phyloP scores from a whole-genome alignment of 2,888 invertebrate species.

The Eupithecia exiguata region DNA sequence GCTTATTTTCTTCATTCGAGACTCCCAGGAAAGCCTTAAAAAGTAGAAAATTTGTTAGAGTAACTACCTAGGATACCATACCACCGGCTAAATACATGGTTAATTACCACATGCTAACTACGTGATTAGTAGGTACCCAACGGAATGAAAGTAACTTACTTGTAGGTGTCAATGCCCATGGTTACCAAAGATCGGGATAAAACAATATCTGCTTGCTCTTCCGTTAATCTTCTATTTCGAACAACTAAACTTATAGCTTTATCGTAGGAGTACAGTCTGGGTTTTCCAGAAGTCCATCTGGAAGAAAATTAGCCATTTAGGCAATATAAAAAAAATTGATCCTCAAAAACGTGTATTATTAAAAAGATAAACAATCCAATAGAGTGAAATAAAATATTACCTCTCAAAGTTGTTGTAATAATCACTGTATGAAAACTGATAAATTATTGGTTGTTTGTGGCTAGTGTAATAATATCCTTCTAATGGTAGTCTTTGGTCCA shows the following conservation, averaged over 20 bases:
- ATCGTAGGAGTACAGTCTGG: conserved; percentile 55
- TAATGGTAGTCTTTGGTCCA: conserved; percentile 55
- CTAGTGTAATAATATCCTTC: conserved; percentile 51
- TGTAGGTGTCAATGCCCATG: conserved; percentile 69
- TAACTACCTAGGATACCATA: background rate
- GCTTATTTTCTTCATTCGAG: conserved; percentile 57
- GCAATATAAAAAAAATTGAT: background rate
- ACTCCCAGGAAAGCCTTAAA: conserved; percentile 64
- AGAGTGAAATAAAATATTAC: conserved; percentile 43
- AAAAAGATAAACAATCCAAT: background rate
- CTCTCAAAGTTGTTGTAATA: conserved; percentile 62
- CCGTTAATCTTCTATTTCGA: conserved; percentile 66
- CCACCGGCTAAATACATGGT: too few species aligned
- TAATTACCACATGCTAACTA: background rate
- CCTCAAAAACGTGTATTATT: background rate
- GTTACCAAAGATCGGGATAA: conserved; percentile 74
- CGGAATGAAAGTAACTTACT: conserved; percentile 47
- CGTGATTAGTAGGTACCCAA: background rate
- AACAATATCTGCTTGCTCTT: conserved; percentile 76
- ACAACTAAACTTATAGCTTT: conserved; percentile 71
- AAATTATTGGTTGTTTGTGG: conserved; percentile 49
- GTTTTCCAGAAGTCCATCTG: conserved; percentile 51
- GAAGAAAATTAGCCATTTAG: conserved; percentile 19
- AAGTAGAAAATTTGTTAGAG: background rate
- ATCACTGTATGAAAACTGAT: conserved; percentile 48